Conservation (phyloP, 2,888 invertebrate genomes). For the Lasioglossum lativentre region DNA sequence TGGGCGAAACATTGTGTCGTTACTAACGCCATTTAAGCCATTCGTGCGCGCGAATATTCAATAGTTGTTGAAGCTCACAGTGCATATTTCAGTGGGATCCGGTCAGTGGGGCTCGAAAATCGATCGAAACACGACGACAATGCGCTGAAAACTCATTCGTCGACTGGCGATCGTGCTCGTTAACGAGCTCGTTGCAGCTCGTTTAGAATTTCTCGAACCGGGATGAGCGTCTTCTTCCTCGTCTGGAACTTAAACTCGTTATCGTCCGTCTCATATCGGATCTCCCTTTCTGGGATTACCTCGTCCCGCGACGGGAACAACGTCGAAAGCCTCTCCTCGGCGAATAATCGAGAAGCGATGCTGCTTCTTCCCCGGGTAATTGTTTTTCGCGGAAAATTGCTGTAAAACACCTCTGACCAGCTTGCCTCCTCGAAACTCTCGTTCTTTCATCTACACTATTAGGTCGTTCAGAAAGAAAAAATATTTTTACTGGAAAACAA, state of each 20-base stretch:
- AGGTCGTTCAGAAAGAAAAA: too few relatives aligned
- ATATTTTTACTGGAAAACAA: too few relatives aligned
- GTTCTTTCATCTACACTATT: too few relatives aligned
- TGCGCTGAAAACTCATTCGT: neutral
- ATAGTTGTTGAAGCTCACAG: too few relatives aligned
- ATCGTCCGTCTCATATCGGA: constrained; percentile 45
- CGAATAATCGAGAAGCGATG: neutral
- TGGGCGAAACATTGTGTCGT: too few relatives aligned
- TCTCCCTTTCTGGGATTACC: constrained; percentile 45
- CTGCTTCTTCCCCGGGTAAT: neutral
- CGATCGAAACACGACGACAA: neutral
- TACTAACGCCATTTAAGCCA: too few relatives aligned
- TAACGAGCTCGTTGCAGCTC: constrained; percentile 37
- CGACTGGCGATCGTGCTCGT: neutral
- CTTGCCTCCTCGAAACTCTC: too few relatives aligned
- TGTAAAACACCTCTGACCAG: neutral
- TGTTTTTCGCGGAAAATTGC: neutral
- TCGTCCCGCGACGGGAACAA: constrained; percentile 8
- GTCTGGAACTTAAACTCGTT: constrained; percentile 27
- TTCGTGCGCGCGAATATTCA: too few relatives aligned
- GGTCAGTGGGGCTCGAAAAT: neutral
- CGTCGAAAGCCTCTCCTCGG: neutral
- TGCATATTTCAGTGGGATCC: too few relatives aligned
- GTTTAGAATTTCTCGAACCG: constrained; percentile 30
- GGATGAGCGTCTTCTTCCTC: constrained; percentile 22